phyloP scores from a whole-genome alignment of 2,113 vertebrate species.

The Aleadryas rufinucha region DNA sequence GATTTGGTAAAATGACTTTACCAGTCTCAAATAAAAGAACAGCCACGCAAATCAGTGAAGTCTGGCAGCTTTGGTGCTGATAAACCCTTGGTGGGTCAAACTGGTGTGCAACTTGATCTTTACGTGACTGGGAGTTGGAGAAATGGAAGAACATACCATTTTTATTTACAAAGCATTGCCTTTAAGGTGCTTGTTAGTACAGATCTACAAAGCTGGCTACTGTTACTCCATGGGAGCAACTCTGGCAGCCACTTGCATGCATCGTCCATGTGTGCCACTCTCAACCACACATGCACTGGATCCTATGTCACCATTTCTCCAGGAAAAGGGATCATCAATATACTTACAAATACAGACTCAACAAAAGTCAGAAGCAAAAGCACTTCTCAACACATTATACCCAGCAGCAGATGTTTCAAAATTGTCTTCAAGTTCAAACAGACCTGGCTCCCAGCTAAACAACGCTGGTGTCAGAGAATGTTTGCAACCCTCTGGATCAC shows the following conservation, averaged over 20 bases:
- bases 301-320: neutral
- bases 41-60: neutral
- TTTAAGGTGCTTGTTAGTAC: neutral
- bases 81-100: neutral
- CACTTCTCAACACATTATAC: neutral
- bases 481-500: neutral
- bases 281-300: neutral
- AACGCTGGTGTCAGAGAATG: rapidly evolving
- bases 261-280: neutral
- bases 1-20: neutral
- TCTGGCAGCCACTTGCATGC: neutral
- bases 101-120: neutral
- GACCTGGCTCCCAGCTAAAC: neutral
- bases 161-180: neutral
- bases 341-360: neutral
- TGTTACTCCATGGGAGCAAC: neutral
- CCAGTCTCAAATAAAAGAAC: neutral
- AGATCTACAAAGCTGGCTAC: neutral
- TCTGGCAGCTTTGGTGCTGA: neutral
- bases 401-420: neutral
- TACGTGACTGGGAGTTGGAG: neutral
- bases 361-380: neutral
- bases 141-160: neutral
- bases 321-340: neutral
- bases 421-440: neutral